Base-by-base conservation (phyloP, 1,140 invertebrate species). In the Trachelipus rathkii region DNA sequence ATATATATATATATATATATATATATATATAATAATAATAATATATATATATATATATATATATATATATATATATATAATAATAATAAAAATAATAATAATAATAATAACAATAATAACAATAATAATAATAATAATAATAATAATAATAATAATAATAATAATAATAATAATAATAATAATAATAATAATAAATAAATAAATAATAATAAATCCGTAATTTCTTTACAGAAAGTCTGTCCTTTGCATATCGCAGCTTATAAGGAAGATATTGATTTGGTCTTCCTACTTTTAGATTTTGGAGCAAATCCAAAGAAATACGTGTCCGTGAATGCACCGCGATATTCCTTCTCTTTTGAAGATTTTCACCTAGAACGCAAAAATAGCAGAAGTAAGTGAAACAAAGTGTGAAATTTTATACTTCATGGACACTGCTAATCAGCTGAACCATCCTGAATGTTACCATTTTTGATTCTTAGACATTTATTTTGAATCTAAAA, bases 311-410 rank as follows among this genome's bases (percentile, higher is more conserved):
- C 50, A 19, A 60, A 19, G 50, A 60, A 60, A 19, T 15, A 4
- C 11, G 50, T 60, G 11, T 60, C 50, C 8, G 11, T 60, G 11
- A 60, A 60, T 19, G 11, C 50, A 13, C 50, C 50, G 8, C 11
- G 50, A 60, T 60, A 60, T 19, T 60, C 50, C 11, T 60, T 60
- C 19, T 60, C 50, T 60, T 60, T 60, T 60, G 50, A 60, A 60
- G 11, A 15, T 8, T 60, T 19, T 15, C 1, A 60, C 50, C 8
- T 60, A 19, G 50, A 60, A 60, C 50, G 19, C 50, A 60, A 19
- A 19, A 60, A 19, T 13, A 60, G 19, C 50, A 15, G 11, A 15
- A 60, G 50, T 60, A 60, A 60, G 50, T 19, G 1, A 19, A 15
- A 13, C 50, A 15, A 60, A 60, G 50, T 8, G 2, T 3, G 1